Evolutionary conservation across 2,797 vertebrate species (phyloP).

Genomic region (Periparus ater): DNA sequence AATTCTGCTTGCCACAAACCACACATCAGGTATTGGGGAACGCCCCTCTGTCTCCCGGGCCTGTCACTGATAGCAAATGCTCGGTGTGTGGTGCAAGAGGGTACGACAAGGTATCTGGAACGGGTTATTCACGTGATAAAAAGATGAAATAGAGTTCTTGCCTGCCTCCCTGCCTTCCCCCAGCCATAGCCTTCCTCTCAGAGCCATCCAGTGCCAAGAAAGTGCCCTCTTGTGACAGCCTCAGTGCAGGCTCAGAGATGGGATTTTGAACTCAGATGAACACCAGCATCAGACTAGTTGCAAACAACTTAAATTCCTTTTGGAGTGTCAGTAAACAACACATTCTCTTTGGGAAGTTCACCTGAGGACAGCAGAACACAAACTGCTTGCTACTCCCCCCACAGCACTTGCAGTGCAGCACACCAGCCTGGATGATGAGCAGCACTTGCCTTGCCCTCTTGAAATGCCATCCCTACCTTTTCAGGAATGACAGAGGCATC

Average conservation of each 20-base stretch:
- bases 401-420: background rate
- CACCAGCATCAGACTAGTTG: background rate
- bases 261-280: background rate
- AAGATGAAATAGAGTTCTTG: background rate
- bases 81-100: background rate
- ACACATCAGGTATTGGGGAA: slow-evolving; percentile 12
- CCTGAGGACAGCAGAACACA: background rate
- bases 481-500: background rate
- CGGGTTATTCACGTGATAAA: background rate
- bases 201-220: background rate
- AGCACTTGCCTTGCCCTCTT: background rate
- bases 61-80: background rate
- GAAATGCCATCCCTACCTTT: background rate
- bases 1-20: slow-evolving; percentile 64
- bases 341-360: background rate
- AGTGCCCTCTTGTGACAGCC: background rate
- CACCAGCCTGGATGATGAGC: background rate
- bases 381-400: background rate
- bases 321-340: background rate
- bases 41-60: background rate
- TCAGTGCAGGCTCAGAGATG: background rate
- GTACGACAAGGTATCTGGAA: background rate
- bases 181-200: background rate
- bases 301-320: background rate
- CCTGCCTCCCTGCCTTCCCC: background rate